Base-by-base conservation (phyloP, 2,113 vertebrate species). In the Corythornis madagascariensis region DNA sequence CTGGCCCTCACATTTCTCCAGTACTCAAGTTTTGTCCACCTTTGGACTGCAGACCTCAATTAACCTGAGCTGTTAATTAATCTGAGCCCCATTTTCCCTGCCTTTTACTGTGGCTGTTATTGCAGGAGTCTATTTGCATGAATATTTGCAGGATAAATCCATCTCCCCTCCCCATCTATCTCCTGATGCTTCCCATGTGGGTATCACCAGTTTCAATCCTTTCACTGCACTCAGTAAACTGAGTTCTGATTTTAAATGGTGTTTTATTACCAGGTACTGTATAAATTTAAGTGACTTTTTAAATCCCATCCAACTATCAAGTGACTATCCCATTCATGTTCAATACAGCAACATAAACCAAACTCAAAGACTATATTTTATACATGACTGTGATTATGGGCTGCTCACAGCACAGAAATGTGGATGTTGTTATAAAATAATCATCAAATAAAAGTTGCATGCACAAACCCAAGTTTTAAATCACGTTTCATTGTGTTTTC, bases 391-490 rank as follows among this genome's bases (percentile, higher is more conserved):
- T 69, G 52, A 87, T 48, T 15, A 31, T 6, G 40, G 61, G 69
- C 67, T 94, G 86, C 67, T 72, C 75, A 26, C 47, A 81, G 86
- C 33, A 67, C 70, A 18, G 35, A 61, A 71, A 31, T 1, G 18
- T 57, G 20, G 40, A 65, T 57, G 55, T 25, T 83, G 42, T 25
- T 10, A 38, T 79, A 92, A 86, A 76, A 56, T 33, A 55, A 88
- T 38, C 1, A 3, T n/a, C 28, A 53, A 96, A 95, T 95, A 95
- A 93, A 96, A 79, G 42, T 6, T 42, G 35, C 73, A 57, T 28
- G 12, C 65, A 61, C 47, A 89, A 73, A 84, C 24, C 0, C 13
- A 43, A 65, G 50, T 21, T 57, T 40, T 9, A 65, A 82, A 70
- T 78, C 7, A 4, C 7, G 25, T 52, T 76, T 70, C 33, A 11